Percentiles rank a stretch among this genome's conserved stretches.
Conservation (phyloP, 1,140 invertebrate genomes). For the Mizuhopecten yessoensis region DNA sequence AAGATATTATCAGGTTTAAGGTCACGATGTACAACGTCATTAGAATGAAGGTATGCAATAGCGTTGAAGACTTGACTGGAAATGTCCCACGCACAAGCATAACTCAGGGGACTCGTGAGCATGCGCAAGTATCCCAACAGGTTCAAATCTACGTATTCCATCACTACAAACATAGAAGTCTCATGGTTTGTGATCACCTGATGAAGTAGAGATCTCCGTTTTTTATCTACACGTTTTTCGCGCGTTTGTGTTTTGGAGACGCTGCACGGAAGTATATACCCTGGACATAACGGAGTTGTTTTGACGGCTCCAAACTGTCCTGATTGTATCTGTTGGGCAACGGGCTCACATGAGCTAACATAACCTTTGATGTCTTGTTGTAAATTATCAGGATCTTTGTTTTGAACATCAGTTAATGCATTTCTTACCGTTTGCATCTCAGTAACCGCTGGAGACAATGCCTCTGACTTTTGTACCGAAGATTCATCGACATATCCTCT, state of each 20-base stretch:
- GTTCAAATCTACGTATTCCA: conserved; percentile 65
- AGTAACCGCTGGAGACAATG: background rate
- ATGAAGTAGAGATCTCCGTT: background rate
- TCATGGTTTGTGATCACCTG: background rate
- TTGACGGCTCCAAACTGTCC: background rate
- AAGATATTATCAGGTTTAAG: conserved; percentile 90
- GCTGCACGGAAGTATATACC: background rate
- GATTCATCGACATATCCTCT: background rate
- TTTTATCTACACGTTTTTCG: background rate
- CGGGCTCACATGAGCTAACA: background rate
- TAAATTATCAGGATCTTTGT: background rate
- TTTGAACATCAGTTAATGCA: background rate
- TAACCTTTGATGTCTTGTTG: background rate
- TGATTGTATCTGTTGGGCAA: background rate
- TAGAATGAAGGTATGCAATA: conserved; percentile 57
- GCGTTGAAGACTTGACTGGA: conserved; percentile 60
- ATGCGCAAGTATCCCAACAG: conserved; percentile 54
- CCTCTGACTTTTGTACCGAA: background rate
- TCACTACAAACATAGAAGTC: conserved; percentile 56
- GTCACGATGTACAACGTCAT: conserved; percentile 96
- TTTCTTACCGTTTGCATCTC: background rate
- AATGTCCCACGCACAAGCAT: conserved; percentile 54
- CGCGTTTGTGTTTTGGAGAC: background rate
- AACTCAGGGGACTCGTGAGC: conserved; percentile 41
- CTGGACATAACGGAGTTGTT: too few species aligned